These are phyloP conservation scores for Parauchenoglanis punctatus DNA, from an alignment of 2,797 vertebrate genomes.

Conservation along the genomic window DNA sequence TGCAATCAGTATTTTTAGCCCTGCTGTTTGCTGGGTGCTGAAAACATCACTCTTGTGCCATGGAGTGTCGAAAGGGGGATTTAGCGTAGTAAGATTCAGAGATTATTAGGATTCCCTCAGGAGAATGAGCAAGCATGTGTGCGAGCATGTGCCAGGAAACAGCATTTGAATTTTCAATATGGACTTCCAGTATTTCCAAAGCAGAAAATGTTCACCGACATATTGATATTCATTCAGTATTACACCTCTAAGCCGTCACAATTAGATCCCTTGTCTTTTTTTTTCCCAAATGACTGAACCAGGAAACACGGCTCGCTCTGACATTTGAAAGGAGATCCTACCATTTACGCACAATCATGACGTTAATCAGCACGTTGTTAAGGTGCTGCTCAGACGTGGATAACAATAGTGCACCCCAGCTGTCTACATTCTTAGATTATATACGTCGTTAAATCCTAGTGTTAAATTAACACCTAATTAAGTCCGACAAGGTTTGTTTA, in stretches of 20 bases:
- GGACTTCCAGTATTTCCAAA: neutral
- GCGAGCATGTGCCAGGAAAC: neutral
- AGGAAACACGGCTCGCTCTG: slow-evolving; percentile 22
- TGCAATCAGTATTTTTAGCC: slow-evolving; percentile 77
- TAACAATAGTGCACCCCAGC: slow-evolving; percentile 19
- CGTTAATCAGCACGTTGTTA: slow-evolving; percentile 33
- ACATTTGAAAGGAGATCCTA: slow-evolving; percentile 36
- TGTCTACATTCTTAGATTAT: slow-evolving; percentile 7
- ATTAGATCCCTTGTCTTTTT: neutral
- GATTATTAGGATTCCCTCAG: slow-evolving; percentile 57
- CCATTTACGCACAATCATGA: slow-evolving; percentile 5
- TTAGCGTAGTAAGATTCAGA: slow-evolving; percentile 39
- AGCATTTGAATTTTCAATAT: neutral
- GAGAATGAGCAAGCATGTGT: neutral
- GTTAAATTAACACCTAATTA: slow-evolving; percentile 30
- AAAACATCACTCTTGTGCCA: slow-evolving; percentile 67
- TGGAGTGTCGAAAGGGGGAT: slow-evolving; percentile 52
- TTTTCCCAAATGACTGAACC: neutral
- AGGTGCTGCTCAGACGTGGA: neutral
- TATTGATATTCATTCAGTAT: neutral
- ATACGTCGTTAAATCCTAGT: slow-evolving; percentile 2
- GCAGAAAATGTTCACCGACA: neutral
- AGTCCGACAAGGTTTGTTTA: slow-evolving; percentile 1
- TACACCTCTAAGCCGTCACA: neutral
- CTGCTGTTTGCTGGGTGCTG: slow-evolving; percentile 74